Base-by-base conservation (phyloP, 2,797 vertebrate genomes). In the Alca torda region DNA sequence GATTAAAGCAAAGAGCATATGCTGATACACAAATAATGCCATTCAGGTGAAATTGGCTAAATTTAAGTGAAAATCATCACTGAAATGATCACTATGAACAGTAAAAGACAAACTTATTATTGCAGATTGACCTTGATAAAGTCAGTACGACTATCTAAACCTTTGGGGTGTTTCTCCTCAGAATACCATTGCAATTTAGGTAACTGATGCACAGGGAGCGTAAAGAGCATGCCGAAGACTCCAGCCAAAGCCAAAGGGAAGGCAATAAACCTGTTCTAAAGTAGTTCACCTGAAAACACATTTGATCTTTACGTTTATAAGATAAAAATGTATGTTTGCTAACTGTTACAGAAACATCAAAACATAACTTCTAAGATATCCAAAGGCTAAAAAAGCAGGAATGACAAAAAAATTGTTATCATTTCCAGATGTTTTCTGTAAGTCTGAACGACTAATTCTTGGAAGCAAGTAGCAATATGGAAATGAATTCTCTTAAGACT, bases 401-500 rank as follows among this genome's bases (percentile, higher is more conserved):
- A 72, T 13, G 24, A 60, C 12, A 46, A 63, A 78, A 64, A 73
- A 31, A 18, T 10, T 16, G 21, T 51, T 21, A 19, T 6, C 2
- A 56, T 50, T 96, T 94, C 56, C 61, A 85, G 67, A 56, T 87
- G 18, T 84, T 81, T 95, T 84, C 77, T n/a, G 39, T 50, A 74
- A 87, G 51, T 28, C 67, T 35, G 70, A 90, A 85, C 77, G 56
- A 74, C 39, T 79, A 28, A 67, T 92, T 95, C 95, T 80, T 89
- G 89, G 89, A 93, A 95, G 87, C n/a, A 87, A 83, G 59, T 9
- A 83, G 57, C 1, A 1, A 75, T 35, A 81, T 28, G n/a, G 63
- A 90, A 94, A 87, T 82, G 20, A 87, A 89, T 83, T 96, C 90
- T 85, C 95, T 46, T 60, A 60, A 89, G 90, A 77, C 60, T 68